Evolutionary conservation across 2,797 vertebrate genomes (phyloP).

Genomic region (Nyctalus aviator): DNA sequence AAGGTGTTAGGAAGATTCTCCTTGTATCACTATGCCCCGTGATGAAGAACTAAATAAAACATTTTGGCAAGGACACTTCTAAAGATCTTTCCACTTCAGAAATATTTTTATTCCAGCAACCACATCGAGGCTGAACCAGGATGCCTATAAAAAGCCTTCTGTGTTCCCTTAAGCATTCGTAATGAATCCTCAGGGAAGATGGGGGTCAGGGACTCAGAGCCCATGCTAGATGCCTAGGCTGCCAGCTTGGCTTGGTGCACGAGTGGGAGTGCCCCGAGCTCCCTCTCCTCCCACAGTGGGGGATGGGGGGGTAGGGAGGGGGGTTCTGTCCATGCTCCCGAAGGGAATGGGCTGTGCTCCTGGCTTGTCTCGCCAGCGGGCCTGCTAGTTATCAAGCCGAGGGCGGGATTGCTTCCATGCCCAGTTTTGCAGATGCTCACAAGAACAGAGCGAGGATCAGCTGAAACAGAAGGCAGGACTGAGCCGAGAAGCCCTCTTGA

Average conservation of each 20-base stretch:
- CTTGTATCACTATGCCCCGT: constrained; percentile 25
- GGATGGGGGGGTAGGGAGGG: not conserved
- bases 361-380: constrained; percentile 74
- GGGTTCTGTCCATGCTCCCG: constrained; percentile 66
- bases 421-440: constrained; percentile 52
- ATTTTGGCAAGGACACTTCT: constrained; percentile 72
- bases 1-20: constrained; percentile 66
- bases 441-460: constrained; percentile 35
- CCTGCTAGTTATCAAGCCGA: constrained; percentile 73
- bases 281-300: constrained; percentile 34
- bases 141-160: constrained; percentile 85
- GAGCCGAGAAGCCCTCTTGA: not conserved
- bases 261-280: not conserved
- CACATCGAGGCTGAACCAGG: constrained; percentile 70
- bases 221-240: constrained; percentile 67
- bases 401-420: constrained; percentile 36
- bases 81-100: constrained; percentile 79
- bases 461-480: not conserved
- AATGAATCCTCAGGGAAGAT: constrained; percentile 82
- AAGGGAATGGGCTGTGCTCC: constrained; percentile 73
- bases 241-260: constrained; percentile 61
- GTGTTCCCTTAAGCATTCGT: constrained; percentile 69
- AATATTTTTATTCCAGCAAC: constrained; percentile 82
- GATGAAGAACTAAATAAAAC: constrained; percentile 75
- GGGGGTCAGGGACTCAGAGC: constrained; percentile 73